These are phyloP conservation scores for Tribolium freemani DNA, from an alignment of 2,888 invertebrate species.

Conservation along the genomic window DNA sequence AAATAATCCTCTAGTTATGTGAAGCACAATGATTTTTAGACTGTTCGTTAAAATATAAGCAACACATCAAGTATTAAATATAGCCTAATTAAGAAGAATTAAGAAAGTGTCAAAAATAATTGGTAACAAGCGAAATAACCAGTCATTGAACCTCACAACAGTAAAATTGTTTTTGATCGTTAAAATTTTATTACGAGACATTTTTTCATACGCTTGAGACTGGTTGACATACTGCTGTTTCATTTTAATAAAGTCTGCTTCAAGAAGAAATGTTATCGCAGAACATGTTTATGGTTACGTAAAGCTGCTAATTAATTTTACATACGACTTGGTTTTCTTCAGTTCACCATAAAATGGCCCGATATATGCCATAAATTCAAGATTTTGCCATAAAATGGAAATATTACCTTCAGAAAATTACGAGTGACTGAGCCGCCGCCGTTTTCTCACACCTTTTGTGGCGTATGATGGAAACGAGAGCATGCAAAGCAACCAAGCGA, in stretches of 20 bases:
- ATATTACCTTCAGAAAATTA: not conserved
- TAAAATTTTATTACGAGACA: constrained; percentile 3
- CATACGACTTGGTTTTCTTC: not conserved
- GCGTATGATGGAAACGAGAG: constrained; percentile 32
- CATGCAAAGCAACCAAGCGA: constrained; percentile 32
- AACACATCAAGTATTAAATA: not conserved
- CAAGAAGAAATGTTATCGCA: not conserved
- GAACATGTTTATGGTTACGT: not conserved
- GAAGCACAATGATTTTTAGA: not conserved
- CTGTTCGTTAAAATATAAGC: not conserved
- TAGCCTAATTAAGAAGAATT: not conserved
- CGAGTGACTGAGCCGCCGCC: not conserved
- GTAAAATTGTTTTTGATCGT: constrained; percentile 1
- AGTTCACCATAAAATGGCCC: no score
- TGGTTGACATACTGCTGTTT: not conserved
- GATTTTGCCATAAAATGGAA: no score
- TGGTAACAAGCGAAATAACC: not conserved
- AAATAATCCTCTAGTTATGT: not conserved
- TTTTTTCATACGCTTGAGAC: not conserved
- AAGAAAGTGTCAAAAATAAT: not conserved
- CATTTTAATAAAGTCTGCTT: not conserved
- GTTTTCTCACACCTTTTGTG: constrained; percentile 12
- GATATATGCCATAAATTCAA: no score
- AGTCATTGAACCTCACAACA: constrained; percentile 9
- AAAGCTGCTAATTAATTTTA: not conserved